Conservation (phyloP, 2,797 vertebrate genomes). For the Acrocephalus scirpaceus region DNA sequence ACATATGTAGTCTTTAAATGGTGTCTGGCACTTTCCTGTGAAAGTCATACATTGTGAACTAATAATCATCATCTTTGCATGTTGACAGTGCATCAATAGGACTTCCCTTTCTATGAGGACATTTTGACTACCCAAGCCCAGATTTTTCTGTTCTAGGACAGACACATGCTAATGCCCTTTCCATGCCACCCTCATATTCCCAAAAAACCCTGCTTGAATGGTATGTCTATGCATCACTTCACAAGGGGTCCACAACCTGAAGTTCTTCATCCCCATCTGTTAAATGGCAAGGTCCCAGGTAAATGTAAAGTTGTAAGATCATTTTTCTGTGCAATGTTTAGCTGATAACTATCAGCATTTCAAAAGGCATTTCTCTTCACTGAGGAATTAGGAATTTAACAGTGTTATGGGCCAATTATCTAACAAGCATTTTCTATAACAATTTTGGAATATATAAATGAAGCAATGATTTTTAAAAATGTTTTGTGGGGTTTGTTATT, state of each 20-base stretch:
- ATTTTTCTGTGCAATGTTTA: neutral
- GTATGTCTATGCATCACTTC: neutral
- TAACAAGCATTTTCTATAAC: neutral
- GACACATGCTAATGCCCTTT: neutral
- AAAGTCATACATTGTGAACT: too few relatives aligned
- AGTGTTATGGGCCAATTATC: neutral
- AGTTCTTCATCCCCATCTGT: neutral
- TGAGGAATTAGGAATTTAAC: neutral
- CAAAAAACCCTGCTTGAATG: neutral
- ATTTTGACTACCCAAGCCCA: neutral
- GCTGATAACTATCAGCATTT: neutral
- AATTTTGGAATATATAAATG: neutral
- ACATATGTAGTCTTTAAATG: neutral
- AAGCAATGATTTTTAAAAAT: neutral
- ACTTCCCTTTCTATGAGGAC: neutral
- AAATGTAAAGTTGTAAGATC: neutral
- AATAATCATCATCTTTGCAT: neutral
- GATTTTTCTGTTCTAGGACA: neutral
- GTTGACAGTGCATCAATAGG: neutral
- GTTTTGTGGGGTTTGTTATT: neutral
- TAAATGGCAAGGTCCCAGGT: neutral
- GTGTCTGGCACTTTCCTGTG: neutral
- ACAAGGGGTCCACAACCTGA: neutral
- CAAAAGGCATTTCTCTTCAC: accelerated
- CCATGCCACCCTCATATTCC: neutral